Evolutionary conservation across 92 coral and sea anemone species (phyloP), one percentile per base, ranked within the genome.

Genomic region (Umimayanthus kanabou): DNA sequence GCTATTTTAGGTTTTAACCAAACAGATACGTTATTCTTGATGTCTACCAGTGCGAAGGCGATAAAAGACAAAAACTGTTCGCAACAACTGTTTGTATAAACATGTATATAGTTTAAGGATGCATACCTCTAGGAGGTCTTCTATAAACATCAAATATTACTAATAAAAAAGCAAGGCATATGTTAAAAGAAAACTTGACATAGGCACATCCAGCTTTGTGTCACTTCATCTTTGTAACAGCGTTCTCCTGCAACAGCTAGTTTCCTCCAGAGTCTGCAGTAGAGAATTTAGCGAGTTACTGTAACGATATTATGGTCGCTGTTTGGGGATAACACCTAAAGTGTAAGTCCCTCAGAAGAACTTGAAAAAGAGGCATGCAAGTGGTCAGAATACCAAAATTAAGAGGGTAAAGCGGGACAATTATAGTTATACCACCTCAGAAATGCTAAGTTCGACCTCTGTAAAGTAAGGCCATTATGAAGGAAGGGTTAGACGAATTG

Each of bases 231-330:
- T 18, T 64, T 28, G 23, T 37, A 11, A 20, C 49, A 64, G 76
- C 28, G 18, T 1, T 4, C 42, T 39, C 66, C 8, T 40, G 76
- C 49, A 55, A 53, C 50, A 40, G 81, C 84, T 75, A 78, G 65
- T 85, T 85, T 30, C 81, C 83, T 42, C 89, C 89, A 76, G 81
- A 57, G 76, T 78, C 81, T 85, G 81, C 29, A 47, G 47, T 20
- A 26, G 22, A 49, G 47, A 57, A 80, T 53, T 22, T 47, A 11
- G 50, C 15, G 23, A 57, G 23, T 57, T 57, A 16, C 3, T 20
- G 2, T 33, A 33, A 33, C 37, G 37, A 33, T 33, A 33, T 33
- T 33, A 33, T 33, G 37, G 5, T 3, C 15, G 65, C 4, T 2
- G 69, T 61, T 22, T 61, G 69, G n/a, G 26, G 26, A 6, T 26